A percentile compares a stretch with the other conserved stretches of the same genome.
Conservation (phyloP, 2,113 vertebrate genomes). For the Microtus richardsoni region DNA sequence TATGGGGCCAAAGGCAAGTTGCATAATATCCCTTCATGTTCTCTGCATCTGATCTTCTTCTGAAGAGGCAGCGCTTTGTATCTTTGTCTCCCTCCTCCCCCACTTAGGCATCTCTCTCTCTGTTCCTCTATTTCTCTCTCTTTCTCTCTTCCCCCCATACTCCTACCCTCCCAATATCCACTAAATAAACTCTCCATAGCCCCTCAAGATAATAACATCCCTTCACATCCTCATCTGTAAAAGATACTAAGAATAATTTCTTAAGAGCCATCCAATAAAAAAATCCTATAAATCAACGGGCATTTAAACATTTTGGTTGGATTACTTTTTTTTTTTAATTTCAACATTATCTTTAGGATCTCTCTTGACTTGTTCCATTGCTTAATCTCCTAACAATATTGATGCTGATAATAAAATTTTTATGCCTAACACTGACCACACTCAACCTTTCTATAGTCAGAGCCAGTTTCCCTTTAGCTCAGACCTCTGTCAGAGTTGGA, state of each 20-base stretch:
- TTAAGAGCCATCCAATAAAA: conserved; percentile 32
- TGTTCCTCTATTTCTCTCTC: too few relatives aligned
- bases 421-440: conserved; percentile 59
- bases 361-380: conserved; percentile 57
- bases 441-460: conserved; percentile 25
- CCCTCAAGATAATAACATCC: neutral
- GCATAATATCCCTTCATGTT: too few relatives aligned
- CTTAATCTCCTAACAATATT: conserved; percentile 63
- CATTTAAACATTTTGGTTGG: conserved; percentile 53
- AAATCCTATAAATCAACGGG: conserved; percentile 51
- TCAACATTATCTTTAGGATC: conserved; percentile 59
- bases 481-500: neutral
- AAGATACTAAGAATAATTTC: conserved; percentile 50
- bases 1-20: conserved; percentile 26
- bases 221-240: conserved; percentile 46
- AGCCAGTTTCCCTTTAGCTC: conserved; percentile 59
- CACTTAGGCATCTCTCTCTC: too few relatives aligned
- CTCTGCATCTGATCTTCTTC: too few relatives aligned
- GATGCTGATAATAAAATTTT: conserved; percentile 68
- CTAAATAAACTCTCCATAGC: too few relatives aligned
- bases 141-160: too few relatives aligned
- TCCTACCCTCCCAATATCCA: too few relatives aligned
- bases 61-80: too few relatives aligned
- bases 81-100: too few relatives aligned
- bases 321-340: conserved; percentile 53